Percentiles rank a stretch among this genome's conserved stretches.
phyloP scores from a whole-genome alignment of 2,888 invertebrate genomes.

The Drosophila paramelanica region DNA sequence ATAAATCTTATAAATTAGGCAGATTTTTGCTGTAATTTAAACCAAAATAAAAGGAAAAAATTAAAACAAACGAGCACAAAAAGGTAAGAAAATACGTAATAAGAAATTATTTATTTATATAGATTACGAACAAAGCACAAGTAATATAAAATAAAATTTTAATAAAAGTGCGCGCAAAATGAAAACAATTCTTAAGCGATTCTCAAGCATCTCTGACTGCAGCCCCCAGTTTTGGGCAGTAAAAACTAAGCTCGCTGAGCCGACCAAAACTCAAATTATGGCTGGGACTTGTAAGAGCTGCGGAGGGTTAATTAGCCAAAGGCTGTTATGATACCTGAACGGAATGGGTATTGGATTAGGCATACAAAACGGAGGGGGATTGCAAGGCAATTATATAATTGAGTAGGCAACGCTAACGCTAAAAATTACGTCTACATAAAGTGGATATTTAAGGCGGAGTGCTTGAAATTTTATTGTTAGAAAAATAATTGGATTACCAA shows the following conservation, averaged over 20 bases:
- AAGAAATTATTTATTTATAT: slow-evolving; percentile 12
- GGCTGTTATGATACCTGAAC: not conserved
- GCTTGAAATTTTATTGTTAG: no score
- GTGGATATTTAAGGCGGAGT: no score
- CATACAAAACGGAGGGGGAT: not conserved
- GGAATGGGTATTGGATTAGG: not conserved
- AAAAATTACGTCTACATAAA: no score
- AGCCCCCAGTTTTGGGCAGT: not conserved
- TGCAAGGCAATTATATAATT: no score
- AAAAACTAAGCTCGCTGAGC: slow-evolving; percentile 27
- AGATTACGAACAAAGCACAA: slow-evolving; percentile 17
- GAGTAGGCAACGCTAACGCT: no score
- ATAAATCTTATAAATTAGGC: slow-evolving; percentile 61
- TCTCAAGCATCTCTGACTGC: not conserved
- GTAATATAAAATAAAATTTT: slow-evolving; percentile 11
- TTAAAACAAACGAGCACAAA: slow-evolving; percentile 1
- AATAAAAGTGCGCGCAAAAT: slow-evolving; percentile 19
- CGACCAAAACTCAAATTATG: slow-evolving; percentile 7
- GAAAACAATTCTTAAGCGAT: slow-evolving; percentile 9
- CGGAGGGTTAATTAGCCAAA: slow-evolving; percentile 22
- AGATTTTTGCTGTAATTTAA: slow-evolving; percentile 38
- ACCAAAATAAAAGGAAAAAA: slow-evolving; percentile 22
- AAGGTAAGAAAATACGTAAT: not conserved
- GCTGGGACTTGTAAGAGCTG: slow-evolving; percentile 21
- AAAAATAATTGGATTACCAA: no score